Evolutionary conservation across 2,888 invertebrate genomes (phyloP).

Genomic region (Dynastes grantii): DNA sequence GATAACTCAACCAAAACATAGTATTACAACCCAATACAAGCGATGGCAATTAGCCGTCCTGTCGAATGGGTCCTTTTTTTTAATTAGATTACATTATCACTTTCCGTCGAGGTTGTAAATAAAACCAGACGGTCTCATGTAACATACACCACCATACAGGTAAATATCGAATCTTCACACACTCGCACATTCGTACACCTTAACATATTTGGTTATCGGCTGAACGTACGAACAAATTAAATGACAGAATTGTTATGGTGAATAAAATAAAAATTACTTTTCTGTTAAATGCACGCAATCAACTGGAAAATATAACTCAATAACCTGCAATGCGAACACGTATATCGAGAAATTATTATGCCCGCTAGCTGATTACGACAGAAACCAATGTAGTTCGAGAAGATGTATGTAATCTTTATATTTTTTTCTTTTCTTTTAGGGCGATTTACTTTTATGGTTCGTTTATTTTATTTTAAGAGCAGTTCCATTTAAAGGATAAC

Average conservation of each 20-base stretch:
- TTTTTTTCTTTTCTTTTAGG: background rate
- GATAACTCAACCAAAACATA: slow-evolving; percentile 57
- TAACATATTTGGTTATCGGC: slow-evolving; percentile 18
- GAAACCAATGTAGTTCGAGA: background rate
- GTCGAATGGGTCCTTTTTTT: slow-evolving; percentile 56
- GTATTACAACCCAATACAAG: slow-evolving; percentile 62
- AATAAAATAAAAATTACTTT: slow-evolving; percentile 37
- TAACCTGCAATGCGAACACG: slow-evolving; percentile 30
- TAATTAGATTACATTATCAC: slow-evolving; percentile 58
- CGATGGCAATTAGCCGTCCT: slow-evolving; percentile 62
- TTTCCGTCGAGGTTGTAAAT: slow-evolving; percentile 50
- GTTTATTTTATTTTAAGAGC: slow-evolving; percentile 7
- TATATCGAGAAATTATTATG: slow-evolving; percentile 31
- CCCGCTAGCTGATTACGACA: slow-evolving; percentile 3
- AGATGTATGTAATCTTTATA: slow-evolving; percentile 6
- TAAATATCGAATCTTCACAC: slow-evolving; percentile 11
- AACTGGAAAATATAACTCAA: slow-evolving; percentile 41
- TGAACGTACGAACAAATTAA: slow-evolving; percentile 35
- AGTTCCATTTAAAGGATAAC: background rate
- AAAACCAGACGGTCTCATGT: slow-evolving; percentile 49
- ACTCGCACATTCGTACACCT: background rate
- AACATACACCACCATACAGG: slow-evolving; percentile 17
- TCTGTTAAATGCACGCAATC: slow-evolving; percentile 40
- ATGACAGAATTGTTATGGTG: slow-evolving; percentile 34
- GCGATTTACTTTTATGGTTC: background rate